These are phyloP conservation scores for Bovichtus variegatus DNA, from an alignment of 2,797 vertebrate species.

Conservation along the genomic window DNA sequence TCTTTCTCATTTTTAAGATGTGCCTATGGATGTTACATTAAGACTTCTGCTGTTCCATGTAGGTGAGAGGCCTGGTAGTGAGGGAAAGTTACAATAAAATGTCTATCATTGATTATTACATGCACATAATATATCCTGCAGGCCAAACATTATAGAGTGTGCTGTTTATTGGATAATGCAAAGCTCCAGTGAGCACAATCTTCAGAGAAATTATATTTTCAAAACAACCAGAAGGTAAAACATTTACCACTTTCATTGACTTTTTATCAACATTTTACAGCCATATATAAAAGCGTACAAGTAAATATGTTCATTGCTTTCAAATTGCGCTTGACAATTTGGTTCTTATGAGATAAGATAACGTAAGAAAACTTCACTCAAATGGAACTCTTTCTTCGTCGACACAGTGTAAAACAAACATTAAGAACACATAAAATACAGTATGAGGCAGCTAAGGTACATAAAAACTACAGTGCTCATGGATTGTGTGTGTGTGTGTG, in stretches of 20 bases:
- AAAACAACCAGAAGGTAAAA: conserved; percentile 24
- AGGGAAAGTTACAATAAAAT: conserved; percentile 42
- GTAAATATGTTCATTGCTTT: background rate
- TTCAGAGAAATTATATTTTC: conserved; percentile 24
- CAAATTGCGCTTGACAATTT: background rate
- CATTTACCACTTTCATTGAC: background rate
- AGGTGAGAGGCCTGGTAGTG: conserved; percentile 13
- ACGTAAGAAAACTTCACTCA: background rate
- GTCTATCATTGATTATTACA: conserved; percentile 30
- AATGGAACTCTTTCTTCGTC: background rate
- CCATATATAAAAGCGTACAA: background rate
- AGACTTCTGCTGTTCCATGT: conserved; percentile 28
- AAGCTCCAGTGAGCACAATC: conserved; percentile 9
- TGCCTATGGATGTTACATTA: conserved; percentile 5
- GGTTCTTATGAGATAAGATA: too few relatives aligned
- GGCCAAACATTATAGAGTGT: background rate
- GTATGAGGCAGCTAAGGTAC: too few relatives aligned
- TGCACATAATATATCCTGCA: conserved; percentile 1
- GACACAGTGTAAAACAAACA: background rate
- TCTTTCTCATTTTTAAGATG: too few relatives aligned
- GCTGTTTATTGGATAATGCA: conserved; percentile 14
- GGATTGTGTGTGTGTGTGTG: too few relatives aligned
- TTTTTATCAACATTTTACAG: background rate
- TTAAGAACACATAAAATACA: background rate
- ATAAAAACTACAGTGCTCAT: too few relatives aligned